These are phyloP conservation scores for Eretmocerus hayati DNA, from an alignment of 2,888 invertebrate species.

Conservation along the genomic window DNA sequence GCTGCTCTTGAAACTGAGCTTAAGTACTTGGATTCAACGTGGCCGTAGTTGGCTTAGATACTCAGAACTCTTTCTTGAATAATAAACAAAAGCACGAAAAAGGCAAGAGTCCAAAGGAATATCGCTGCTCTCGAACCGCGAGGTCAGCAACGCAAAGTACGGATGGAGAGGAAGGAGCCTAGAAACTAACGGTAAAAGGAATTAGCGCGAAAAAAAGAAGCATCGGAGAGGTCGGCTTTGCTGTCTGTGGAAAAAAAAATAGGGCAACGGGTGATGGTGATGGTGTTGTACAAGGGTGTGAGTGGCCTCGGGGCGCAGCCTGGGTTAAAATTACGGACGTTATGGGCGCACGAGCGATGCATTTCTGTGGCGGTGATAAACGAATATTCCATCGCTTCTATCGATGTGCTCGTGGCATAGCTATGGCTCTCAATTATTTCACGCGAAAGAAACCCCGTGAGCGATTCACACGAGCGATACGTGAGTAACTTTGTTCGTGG, in stretches of 20 bases:
- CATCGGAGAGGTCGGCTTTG: too few species aligned
- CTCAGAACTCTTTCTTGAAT: background rate
- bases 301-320: too few species aligned
- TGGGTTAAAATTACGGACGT: background rate
- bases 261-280: too few species aligned
- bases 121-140: background rate
- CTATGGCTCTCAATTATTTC: background rate
- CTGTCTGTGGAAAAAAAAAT: too few species aligned
- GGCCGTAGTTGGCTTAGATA: background rate
- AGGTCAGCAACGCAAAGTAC: background rate
- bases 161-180: background rate
- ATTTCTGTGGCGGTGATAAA: constrained; percentile 32
- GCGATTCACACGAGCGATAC: constrained; percentile 14
- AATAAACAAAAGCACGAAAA: background rate
- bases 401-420: constrained; percentile 23
- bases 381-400: constrained; percentile 44
- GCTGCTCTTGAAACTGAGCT: background rate
- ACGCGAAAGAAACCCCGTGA: background rate
- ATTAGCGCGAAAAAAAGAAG: background rate
- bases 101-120: background rate
- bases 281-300: constrained; percentile 11
- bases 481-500: background rate
- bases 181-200: background rate
- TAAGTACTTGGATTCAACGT: background rate
- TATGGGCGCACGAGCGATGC: background rate